These are phyloP conservation scores for Atlantisia rogersi DNA, from an alignment of 2,113 vertebrate genomes.

Conservation along the genomic window DNA sequence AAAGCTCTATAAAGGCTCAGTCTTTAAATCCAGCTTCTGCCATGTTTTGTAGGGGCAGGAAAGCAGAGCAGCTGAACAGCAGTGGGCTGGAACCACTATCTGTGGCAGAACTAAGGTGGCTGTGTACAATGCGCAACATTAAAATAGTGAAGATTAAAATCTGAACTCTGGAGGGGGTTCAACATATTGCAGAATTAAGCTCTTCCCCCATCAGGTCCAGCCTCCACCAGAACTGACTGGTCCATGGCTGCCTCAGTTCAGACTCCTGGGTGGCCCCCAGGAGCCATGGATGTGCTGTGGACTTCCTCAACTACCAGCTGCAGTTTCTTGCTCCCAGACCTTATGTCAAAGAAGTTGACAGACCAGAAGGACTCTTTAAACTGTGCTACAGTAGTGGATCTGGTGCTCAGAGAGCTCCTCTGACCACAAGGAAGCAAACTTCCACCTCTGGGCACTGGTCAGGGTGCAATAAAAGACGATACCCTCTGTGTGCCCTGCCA, in stretches of 20 bases:
- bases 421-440: background rate
- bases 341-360: background rate
- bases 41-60: background rate
- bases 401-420: background rate
- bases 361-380: background rate
- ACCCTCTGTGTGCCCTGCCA: background rate
- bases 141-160: background rate
- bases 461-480: background rate
- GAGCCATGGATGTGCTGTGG: accelerated
- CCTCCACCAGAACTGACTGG: background rate
- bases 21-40: background rate
- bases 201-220: background rate
- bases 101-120: background rate
- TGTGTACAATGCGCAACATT: accelerated
- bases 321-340: background rate
- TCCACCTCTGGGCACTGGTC: background rate
- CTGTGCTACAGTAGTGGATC: background rate
- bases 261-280: background rate
- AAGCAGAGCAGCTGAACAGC: accelerated
- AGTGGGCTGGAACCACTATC: accelerated
- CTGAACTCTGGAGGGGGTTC: background rate
- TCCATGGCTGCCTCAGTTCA: background rate
- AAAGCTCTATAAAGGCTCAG: background rate
- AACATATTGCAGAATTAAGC: background rate
- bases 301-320: background rate